Evolutionary conservation across 2,797 vertebrate genomes (phyloP), one percentile per base, ranked within the genome.

Genomic region (Siniperca obscura): DNA sequence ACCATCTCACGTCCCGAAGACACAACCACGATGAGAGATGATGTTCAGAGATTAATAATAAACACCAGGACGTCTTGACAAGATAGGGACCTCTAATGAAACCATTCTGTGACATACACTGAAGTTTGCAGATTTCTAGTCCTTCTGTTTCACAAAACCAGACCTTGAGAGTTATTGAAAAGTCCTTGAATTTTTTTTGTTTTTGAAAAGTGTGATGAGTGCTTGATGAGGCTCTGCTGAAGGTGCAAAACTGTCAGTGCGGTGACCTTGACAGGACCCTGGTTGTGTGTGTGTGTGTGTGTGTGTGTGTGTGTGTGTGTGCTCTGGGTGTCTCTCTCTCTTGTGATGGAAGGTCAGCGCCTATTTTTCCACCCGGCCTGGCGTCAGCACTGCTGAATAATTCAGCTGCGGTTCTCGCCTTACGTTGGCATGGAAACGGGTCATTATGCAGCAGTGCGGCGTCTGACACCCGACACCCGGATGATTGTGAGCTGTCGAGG

Each of bases 301-400:
- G 73, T 69, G 30, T 69, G n/a, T 76, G 60, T 57, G 8, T 50
- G 22, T 27, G 17, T 36, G 48, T 55, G 65, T 30, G 4, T 64
- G n/a, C 48, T 62, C 38, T 79, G 40, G 57, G 27, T 74, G 56
- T 73, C 52, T 9, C 57, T 48, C n/a, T 83, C 42, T 44, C 34
- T 38, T 1, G 13, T 83, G 72, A 87, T 55, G 73, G 86, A 89
- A 91, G 87, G 86, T 93, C 76, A 78, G 62, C 55, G 4, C 75
- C 56, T 89, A 50, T 85, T 80, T 85, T 85, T 84, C 83, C 79
- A 83, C 75, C 81, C 86, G 82, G 76, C 71, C 67, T 72, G 74
- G 79, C 71, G 48, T 90, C 89, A 87, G 81, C 72, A 44, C 81
- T 82, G 61, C 79, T 95, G 70, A 95, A 95, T 95, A 89, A 95